Base-by-base conservation (phyloP, 2,888 invertebrate species). In the Rhodophaea formosa region DNA sequence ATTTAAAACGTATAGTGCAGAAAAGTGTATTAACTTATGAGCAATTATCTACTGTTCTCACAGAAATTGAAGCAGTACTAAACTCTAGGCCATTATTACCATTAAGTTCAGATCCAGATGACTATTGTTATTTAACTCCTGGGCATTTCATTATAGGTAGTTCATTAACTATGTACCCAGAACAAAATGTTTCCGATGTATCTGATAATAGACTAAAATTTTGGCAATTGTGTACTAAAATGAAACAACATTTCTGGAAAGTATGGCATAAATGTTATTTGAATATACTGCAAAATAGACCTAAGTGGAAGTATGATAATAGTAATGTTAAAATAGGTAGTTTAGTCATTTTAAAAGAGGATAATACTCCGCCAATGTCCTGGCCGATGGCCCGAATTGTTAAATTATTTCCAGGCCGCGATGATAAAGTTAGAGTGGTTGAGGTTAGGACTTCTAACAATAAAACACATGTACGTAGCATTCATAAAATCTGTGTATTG, bases 1-100 rank as follows among this genome's bases (percentile, higher is more conserved):
- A 62, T 45, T 35, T 62, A 12, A 59, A 62, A 49, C 23, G 58
- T 7, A 43, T 57, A 30, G 7, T 59, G 3, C 16, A 49, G 6
- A 8, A 49, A 8, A 44, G 57, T 7, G 8, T 57, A n/a, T 42
- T 63, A 46, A 49, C 44, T 0, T 62, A 54, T 39, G 62, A n/a
- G n/a, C n/a, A n/a, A n/a, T n/a, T n/a, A n/a, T n/a, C n/a, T n/a
- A n/a, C n/a, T n/a, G n/a, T n/a, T n/a, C n/a, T n/a, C n/a, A n/a
- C n/a, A n/a, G n/a, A n/a, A n/a, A n/a, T n/a, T n/a, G n/a, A n/a
- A n/a, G n/a, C n/a, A n/a, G n/a, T n/a, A n/a, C n/a, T n/a, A n/a
- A n/a, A n/a, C n/a, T n/a, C n/a, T n/a, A n/a, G n/a, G n/a, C n/a
- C n/a, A n/a, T n/a, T n/a, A n/a, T 39, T 53, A 30, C 46, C 57